Conservation (phyloP, 2,797 vertebrate genomes). For the Macropodus opercularis region DNA sequence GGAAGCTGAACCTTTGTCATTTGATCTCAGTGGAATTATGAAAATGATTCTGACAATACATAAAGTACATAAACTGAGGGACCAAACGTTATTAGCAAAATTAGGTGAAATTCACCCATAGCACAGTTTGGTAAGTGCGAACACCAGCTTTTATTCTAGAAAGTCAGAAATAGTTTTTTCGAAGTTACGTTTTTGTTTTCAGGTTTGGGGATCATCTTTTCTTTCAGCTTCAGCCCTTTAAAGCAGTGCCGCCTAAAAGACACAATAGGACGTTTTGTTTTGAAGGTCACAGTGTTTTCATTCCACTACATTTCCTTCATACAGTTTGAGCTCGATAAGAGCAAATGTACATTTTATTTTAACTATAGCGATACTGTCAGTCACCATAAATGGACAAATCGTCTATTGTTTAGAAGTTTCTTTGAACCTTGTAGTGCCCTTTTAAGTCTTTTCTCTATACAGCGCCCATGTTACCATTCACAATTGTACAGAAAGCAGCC, state of each 20-base stretch:
- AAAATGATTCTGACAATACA: background rate
- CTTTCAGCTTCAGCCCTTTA: background rate
- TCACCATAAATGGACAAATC: background rate
- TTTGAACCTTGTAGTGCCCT: background rate
- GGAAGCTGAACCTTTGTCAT: background rate
- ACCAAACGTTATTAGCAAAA: background rate
- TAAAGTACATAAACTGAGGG: background rate
- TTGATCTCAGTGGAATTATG: background rate
- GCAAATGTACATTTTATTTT: background rate
- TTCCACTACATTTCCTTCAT: background rate
- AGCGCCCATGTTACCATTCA: constrained; percentile 3
- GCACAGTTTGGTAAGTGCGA: background rate
- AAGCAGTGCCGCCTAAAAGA: background rate
- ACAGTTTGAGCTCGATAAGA: background rate
- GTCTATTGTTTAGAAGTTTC: background rate
- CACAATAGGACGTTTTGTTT: constrained; percentile 16
- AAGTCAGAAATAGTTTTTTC: background rate
- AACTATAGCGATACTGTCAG: background rate
- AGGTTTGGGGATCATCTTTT: background rate
- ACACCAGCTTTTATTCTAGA: background rate
- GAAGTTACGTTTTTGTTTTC: background rate
- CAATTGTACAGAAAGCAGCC: background rate
- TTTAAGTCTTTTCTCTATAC: background rate
- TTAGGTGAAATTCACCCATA: background rate
- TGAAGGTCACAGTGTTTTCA: no score